Conservation (phyloP, 2,888 invertebrate genomes). For the Chalcis sispes region DNA sequence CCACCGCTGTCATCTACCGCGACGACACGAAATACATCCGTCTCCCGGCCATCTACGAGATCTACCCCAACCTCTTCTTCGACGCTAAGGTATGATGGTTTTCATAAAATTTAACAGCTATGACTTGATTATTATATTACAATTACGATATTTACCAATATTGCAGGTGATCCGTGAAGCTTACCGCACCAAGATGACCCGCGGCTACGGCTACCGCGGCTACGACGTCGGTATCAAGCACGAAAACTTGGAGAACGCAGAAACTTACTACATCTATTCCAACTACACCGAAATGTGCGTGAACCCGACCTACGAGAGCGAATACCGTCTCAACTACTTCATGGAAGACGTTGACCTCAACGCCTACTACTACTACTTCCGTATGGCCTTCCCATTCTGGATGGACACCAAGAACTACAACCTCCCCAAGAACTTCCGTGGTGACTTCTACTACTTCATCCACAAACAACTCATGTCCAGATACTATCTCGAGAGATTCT, state of each 20-base stretch:
- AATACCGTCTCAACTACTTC: constrained; percentile 82
- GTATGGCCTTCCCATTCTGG: constrained; percentile 83
- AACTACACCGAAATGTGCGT: constrained; percentile 80
- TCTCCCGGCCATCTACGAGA: constrained; percentile 85
- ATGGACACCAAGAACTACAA: constrained; percentile 78
- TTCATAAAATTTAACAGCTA: too few relatives aligned
- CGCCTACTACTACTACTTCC: constrained; percentile 83
- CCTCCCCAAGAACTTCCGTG: constrained; percentile 79
- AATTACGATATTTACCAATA: background rate
- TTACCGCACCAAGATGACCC: constrained; percentile 79
- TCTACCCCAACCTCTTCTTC: constrained; percentile 85
- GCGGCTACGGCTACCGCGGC: constrained; percentile 62
- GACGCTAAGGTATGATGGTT: constrained; percentile 76
- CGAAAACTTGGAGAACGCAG: constrained; percentile 61
- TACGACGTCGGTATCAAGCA: constrained; percentile 66
- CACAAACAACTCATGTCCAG: constrained; percentile 84
- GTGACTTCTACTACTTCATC: constrained; percentile 82
- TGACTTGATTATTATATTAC: background rate
- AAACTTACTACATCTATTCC: constrained; percentile 79
- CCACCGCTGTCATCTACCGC: constrained; percentile 81
- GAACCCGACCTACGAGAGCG: constrained; percentile 76
- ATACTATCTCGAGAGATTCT: constrained; percentile 84
- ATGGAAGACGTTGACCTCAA: constrained; percentile 84
- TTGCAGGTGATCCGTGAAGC: constrained; percentile 80
- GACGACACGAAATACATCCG: constrained; percentile 81